phyloP scores from a whole-genome alignment of 2,888 invertebrate genomes.

The Pseudeuparius sepicola region DNA sequence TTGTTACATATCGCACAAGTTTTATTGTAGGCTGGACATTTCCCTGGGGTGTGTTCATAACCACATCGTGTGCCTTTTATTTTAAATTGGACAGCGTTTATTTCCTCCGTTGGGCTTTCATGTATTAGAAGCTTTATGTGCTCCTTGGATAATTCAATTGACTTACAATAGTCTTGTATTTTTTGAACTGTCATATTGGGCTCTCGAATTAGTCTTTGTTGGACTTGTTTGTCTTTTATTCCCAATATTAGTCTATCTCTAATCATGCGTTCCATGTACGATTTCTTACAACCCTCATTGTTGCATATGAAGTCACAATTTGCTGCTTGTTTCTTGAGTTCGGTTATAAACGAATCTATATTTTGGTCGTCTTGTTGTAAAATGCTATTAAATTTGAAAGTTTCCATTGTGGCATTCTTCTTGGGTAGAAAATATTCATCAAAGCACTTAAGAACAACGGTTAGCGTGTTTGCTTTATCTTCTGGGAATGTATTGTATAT shows the following conservation, averaged over 20 bases:
- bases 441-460: slow-evolving; percentile 8
- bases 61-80: slow-evolving; percentile 11
- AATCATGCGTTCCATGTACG: slow-evolving; percentile 1
- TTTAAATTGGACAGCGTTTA: slow-evolving; percentile 6
- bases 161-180: too few species aligned
- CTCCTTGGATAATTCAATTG: too few species aligned
- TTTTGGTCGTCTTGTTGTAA: slow-evolving; percentile 11
- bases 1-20: slow-evolving; percentile 10
- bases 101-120: too few species aligned
- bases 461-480: slow-evolving; percentile 5
- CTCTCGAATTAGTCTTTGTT: slow-evolving; percentile 10
- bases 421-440: slow-evolving; percentile 18
- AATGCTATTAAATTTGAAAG: slow-evolving; percentile 19
- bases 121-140: too few species aligned
- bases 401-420: slow-evolving; percentile 14
- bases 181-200: slow-evolving; percentile 9
- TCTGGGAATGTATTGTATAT: slow-evolving; percentile 15
- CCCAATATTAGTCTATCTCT: too few species aligned
- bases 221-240: too few species aligned
- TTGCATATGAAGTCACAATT: slow-evolving; percentile 10
- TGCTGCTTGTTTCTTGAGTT: too few species aligned
- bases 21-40: slow-evolving; percentile 12
- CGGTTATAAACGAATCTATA: too few species aligned
- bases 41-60: slow-evolving; percentile 6
- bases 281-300: slow-evolving; percentile 2